Evolutionary conservation across 2,113 vertebrate species (phyloP), one percentile per base, ranked within the genome.

Genomic region (Dryoscopus gambensis): DNA sequence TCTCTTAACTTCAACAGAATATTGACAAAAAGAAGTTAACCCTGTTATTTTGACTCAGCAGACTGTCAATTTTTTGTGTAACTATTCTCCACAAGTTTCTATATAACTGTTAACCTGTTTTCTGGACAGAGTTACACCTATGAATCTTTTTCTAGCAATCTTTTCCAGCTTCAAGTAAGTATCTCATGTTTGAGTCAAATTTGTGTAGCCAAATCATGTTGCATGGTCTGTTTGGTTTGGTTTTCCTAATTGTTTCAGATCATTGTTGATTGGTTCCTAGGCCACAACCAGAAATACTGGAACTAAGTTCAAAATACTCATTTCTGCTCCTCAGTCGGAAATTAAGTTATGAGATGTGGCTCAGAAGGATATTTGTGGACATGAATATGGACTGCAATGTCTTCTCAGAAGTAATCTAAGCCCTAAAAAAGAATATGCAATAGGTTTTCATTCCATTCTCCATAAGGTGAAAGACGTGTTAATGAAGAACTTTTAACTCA

Each of bases 101-200:
- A 20, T 39, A 10, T 53, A 90, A 52, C 20, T 42, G 9, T 46
- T 40, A 63, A 70, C 30, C 21, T 59, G 10, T 85, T 84, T 96
- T 76, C 59, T 64, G 60, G 17, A 39, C 21, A 52, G 60, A 64
- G 44, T 47, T 69, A 60, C 56, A 53, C 40, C 35, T 87, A 12
- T 86, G 56, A 91, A 93, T 49, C 30, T 80, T 80, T 39, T 31
- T 86, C 87, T 94, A 76, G 77, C 7, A 84, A 49, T 74, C 39
- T 91, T 91, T 87, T 79, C 73, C 31, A 35, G 13, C 53, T 75
- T 95, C 79, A 88, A 35, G 89, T 89, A 97, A 95, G 91, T 95
- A 84, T 39, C 22, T 93, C 14, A 11, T 63, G 50, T 69, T 85
- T 67, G 46, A 85, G 78, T 95, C 71, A 97, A 30, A 71, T 71